These are phyloP conservation scores for Heliornis fulica DNA, from an alignment of 2,113 vertebrate species.

Conservation along the genomic window DNA sequence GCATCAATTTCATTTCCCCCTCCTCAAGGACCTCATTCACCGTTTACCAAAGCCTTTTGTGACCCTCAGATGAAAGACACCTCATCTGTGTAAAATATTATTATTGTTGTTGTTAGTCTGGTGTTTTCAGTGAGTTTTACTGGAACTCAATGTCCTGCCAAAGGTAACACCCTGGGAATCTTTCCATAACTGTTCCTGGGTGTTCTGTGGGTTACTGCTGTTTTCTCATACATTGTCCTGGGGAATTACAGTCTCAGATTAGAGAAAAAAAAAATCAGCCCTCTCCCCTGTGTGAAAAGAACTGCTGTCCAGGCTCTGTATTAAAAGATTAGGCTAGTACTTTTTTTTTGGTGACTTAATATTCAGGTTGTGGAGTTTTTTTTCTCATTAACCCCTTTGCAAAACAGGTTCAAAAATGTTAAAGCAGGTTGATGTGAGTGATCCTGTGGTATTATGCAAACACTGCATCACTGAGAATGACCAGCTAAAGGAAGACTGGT, in stretches of 20 bases:
- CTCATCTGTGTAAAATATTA: background rate
- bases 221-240: slow-evolving; percentile 38
- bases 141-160: slow-evolving; percentile 63
- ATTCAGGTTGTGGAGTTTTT: slow-evolving; percentile 9
- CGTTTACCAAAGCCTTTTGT: background rate
- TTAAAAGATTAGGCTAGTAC: background rate
- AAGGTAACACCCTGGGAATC: slow-evolving; percentile 53
- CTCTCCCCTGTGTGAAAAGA: background rate
- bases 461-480: background rate
- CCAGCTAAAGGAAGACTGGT: slow-evolving; percentile 6
- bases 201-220: slow-evolving; percentile 48
- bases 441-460: background rate
- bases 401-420: background rate
- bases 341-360: background rate
- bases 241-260: slow-evolving; percentile 27
- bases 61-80: background rate
- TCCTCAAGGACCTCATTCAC: background rate
- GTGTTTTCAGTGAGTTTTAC: slow-evolving; percentile 38
- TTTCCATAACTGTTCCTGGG: slow-evolving; percentile 56
- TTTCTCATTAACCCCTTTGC: background rate
- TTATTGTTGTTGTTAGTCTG: background rate
- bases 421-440: slow-evolving; percentile 16
- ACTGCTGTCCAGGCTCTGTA: background rate
- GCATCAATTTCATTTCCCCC: background rate
- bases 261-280: background rate